These are phyloP conservation scores for Tautogolabrus adspersus DNA, from an alignment of 2,113 vertebrate genomes.

Conservation along the genomic window DNA sequence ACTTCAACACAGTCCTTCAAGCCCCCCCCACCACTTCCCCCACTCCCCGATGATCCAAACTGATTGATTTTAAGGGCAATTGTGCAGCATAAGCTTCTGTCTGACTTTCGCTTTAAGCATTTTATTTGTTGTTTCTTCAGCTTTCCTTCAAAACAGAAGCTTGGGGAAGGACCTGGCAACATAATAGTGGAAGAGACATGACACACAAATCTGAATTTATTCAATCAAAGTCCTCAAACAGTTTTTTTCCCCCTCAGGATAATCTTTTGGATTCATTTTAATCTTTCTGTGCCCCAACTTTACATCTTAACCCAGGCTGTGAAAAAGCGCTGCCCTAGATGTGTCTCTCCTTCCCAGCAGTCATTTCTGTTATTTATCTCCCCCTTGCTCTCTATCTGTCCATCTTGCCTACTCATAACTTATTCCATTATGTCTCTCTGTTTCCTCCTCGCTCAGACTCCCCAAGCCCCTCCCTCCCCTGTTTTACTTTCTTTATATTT, in stretches of 20 bases:
- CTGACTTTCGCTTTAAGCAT: slow-evolving; percentile 17
- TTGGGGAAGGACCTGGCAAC: slow-evolving; percentile 6
- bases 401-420: slow-evolving; percentile 64
- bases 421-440: slow-evolving; percentile 55
- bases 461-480: neutral
- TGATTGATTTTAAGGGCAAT: slow-evolving; percentile 30
- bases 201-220: slow-evolving; percentile 11
- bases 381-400: slow-evolving; percentile 44
- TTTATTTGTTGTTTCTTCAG: neutral
- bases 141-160: neutral
- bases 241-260: slow-evolving; percentile 22
- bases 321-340: slow-evolving; percentile 36
- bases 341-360: slow-evolving; percentile 37
- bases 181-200: slow-evolving; percentile 20
- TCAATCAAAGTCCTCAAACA: slow-evolving; percentile 22
- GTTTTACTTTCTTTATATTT: slow-evolving; percentile 28
- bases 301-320: slow-evolving; percentile 6
- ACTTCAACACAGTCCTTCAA: neutral
- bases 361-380: slow-evolving; percentile 51
- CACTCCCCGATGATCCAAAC: slow-evolving; percentile 25
- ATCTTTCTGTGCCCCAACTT: slow-evolving; percentile 34
- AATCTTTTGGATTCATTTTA: slow-evolving; percentile 42
- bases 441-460: slow-evolving; percentile 22
- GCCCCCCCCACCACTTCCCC: neutral
- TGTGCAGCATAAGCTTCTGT: slow-evolving; percentile 13